Percentiles rank a stretch among this genome's conserved stretches.
phyloP scores from a whole-genome alignment of 2,797 vertebrate genomes.

The Otolemur crassicaudatus region DNA sequence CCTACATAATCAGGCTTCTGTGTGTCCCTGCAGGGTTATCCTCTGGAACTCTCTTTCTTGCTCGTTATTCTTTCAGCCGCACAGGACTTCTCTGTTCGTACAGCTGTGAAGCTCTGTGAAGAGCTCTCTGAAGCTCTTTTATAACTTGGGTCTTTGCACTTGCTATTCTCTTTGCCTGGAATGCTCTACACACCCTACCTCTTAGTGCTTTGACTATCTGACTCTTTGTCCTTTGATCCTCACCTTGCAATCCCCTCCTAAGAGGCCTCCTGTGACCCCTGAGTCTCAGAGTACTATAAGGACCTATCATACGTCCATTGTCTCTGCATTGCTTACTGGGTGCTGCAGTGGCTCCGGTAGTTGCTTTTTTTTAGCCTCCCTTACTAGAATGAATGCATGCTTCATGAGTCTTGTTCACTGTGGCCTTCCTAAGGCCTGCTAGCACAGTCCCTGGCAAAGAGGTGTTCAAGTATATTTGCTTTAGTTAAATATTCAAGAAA shows the following conservation, averaged over 20 bases:
- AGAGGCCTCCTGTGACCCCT: background rate
- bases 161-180: background rate
- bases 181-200: background rate
- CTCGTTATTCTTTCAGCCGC: background rate
- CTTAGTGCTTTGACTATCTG: background rate
- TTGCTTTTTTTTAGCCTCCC: background rate
- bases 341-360: background rate
- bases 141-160: background rate
- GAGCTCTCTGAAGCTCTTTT: background rate
- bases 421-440: background rate
- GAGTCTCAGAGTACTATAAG: background rate
- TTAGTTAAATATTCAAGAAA: background rate
- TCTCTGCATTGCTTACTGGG: background rate
- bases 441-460: background rate
- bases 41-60: background rate
- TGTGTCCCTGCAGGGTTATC: background rate
- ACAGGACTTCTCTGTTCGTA: background rate
- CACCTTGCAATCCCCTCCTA: background rate
- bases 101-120: background rate
- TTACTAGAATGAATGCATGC: background rate
- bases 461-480: background rate
- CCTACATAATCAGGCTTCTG: background rate
- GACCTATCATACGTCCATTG: no score
- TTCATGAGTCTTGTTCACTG: background rate
- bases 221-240: background rate